Evolutionary conservation across 2,888 invertebrate genomes (phyloP).

Genomic region (Ethmia dodecea): DNA sequence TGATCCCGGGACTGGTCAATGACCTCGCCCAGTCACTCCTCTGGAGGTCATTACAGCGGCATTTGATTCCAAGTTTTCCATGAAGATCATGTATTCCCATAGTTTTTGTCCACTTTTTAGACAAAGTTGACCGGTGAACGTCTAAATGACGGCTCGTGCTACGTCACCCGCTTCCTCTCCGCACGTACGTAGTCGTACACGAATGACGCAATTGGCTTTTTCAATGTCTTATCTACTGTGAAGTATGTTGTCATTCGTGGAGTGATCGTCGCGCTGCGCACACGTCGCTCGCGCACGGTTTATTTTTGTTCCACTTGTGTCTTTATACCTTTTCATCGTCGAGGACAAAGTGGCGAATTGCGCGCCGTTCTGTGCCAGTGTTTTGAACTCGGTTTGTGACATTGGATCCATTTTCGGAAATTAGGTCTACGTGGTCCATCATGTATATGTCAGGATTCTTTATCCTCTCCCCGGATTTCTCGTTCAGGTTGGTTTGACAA

Average conservation of each 20-base stretch:
- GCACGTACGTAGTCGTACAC: slow-evolving; percentile 69
- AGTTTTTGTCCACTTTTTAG: too few relatives aligned
- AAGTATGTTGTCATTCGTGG: slow-evolving; percentile 72
- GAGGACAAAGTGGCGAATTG: slow-evolving; percentile 70
- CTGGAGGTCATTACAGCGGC: too few relatives aligned
- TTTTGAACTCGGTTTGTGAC: slow-evolving; percentile 63
- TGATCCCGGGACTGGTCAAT: too few relatives aligned
- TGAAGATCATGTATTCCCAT: too few relatives aligned
- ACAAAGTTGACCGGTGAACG: too few relatives aligned
- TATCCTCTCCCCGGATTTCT: slow-evolving; percentile 64
- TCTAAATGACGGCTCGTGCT: slow-evolving; percentile 60
- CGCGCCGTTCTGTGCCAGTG: slow-evolving; percentile 63
- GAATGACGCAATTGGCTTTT: slow-evolving; percentile 76
- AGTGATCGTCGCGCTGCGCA: slow-evolving; percentile 65
- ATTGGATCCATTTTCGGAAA: slow-evolving; percentile 44
- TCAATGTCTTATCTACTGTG: slow-evolving; percentile 75
- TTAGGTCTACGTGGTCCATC: slow-evolving; percentile 34
- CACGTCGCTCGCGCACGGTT: slow-evolving; percentile 45
- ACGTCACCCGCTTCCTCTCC: slow-evolving; percentile 72
- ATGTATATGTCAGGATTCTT: slow-evolving; percentile 73
- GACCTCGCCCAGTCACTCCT: too few relatives aligned
- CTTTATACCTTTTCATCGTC: slow-evolving; percentile 61
- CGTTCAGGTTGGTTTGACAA: slow-evolving; percentile 64
- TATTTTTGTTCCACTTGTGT: slow-evolving; percentile 61
- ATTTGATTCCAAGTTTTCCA: too few relatives aligned